A percentile compares a stretch with the other conserved stretches of the same genome.
phyloP scores from a whole-genome alignment of 2,113 vertebrate species.

The Pangasianodon gigas region DNA sequence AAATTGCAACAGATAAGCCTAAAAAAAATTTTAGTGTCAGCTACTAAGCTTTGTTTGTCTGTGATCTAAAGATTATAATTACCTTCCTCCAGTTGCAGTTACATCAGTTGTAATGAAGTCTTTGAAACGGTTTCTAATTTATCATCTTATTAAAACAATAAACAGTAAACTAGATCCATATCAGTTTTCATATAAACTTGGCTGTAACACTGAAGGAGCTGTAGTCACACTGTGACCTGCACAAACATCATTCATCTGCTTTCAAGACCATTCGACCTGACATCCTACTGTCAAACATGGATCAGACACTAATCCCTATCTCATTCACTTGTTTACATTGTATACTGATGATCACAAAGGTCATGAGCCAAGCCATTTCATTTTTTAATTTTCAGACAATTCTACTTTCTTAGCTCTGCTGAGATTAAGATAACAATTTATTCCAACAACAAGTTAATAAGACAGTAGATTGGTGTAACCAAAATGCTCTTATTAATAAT shows the following conservation, averaged over 20 bases:
- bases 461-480: too few relatives aligned
- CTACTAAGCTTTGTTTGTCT: background rate
- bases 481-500: too few relatives aligned
- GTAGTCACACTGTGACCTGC: background rate
- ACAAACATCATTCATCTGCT: background rate
- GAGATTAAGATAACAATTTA: too few relatives aligned
- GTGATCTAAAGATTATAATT: background rate
- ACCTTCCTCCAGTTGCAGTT: background rate
- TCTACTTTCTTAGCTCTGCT: too few relatives aligned
- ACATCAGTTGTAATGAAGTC: background rate
- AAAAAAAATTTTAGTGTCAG: background rate
- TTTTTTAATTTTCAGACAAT: too few relatives aligned
- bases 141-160: background rate
- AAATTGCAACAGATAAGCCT: background rate
- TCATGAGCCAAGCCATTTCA: too few relatives aligned
- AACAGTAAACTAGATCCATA: background rate
- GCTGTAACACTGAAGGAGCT: background rate
- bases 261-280: too few relatives aligned
- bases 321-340: too few relatives aligned
- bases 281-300: too few relatives aligned
- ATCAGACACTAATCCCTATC: too few relatives aligned
- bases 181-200: background rate
- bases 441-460: too few relatives aligned
- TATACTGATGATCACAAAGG: too few relatives aligned
- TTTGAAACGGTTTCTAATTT: background rate